Base-by-base conservation (phyloP, 1,140 invertebrate species). In the Trichomalopsis sarcophagae region DNA sequence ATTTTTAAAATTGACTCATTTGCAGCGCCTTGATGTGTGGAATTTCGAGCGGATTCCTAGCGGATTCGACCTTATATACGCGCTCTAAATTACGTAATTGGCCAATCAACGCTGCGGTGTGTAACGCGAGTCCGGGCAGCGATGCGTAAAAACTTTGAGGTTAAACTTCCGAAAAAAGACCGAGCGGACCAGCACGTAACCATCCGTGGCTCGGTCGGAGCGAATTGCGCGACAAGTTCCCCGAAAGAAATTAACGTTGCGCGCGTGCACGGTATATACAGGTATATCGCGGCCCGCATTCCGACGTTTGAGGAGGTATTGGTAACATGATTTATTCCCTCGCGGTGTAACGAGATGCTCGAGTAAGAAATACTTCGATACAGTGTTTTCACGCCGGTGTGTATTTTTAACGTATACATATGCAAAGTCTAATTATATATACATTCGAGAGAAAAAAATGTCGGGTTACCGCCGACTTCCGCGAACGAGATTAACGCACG, bases 31-130 rank as follows among this genome's bases (percentile, higher is more conserved):
- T 7, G 4, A n/a, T 62, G 55, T 21, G 5, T 9, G 36, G 4
- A 40, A 21, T 62, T 62, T 62, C 55, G 14, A 3, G 55, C 14
- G 79, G 66, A 86, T 86, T 79, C 44, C 75, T 84, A 81, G n/a
- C n/a, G n/a, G n/a, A 86, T 47, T 74, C 36, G 21, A n/a, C 44
- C 30, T 75, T 75, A 73, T 30, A 73, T 36, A 7, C 74, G 74
- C 36, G 17, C 6, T 30, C 33, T 1, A 77, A 77, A 47, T 77
- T 47, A 50, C 75, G 40, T 77, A 50, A 77, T 77, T 77, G 40
- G 40, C 44, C n/a, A 36, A 27, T 75, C 30, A 44, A 40, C 30
- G 74, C 47, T 10, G 47, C 74, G 74, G 74, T 62, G 44, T 10
- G 47, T 27, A 50, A 50, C 47, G 10, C 66, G 9, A 14, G 13